These are phyloP conservation scores for Syngnathoides biaculeatus DNA, from an alignment of 2,113 vertebrate species.

Conservation along the genomic window DNA sequence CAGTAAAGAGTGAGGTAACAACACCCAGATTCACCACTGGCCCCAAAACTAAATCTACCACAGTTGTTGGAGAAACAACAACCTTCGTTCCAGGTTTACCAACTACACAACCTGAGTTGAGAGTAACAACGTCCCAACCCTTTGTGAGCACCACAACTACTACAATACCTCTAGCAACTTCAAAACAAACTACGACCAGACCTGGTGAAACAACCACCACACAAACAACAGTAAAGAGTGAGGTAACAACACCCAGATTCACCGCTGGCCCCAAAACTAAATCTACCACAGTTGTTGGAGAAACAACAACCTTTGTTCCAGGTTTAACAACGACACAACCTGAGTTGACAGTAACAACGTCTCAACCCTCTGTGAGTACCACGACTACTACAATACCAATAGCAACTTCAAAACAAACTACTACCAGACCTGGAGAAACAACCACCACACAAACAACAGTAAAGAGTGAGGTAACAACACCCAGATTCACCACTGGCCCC, in stretches of 20 bases:
- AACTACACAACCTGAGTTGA: too few species aligned
- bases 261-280: neutral
- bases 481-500: too few species aligned
- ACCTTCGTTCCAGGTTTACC: neutral
- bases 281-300: slow-evolving; percentile 5
- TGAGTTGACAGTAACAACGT: neutral
- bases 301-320: too few species aligned
- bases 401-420: neutral
- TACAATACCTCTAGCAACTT: neutral
- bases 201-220: accelerated
- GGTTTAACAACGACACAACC: neutral
- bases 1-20: neutral
- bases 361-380: neutral
- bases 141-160: slow-evolving; percentile 2
- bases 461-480: neutral
- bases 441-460: neutral
- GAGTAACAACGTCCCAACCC: neutral
- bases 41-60: neutral
- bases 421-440: neutral
- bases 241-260: neutral
- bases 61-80: neutral
- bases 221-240: neutral
- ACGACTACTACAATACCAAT: neutral
- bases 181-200: neutral
- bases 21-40: too few species aligned